Base-by-base conservation (phyloP, 1,140 invertebrate genomes). In the Solenopsis fugax region DNA sequence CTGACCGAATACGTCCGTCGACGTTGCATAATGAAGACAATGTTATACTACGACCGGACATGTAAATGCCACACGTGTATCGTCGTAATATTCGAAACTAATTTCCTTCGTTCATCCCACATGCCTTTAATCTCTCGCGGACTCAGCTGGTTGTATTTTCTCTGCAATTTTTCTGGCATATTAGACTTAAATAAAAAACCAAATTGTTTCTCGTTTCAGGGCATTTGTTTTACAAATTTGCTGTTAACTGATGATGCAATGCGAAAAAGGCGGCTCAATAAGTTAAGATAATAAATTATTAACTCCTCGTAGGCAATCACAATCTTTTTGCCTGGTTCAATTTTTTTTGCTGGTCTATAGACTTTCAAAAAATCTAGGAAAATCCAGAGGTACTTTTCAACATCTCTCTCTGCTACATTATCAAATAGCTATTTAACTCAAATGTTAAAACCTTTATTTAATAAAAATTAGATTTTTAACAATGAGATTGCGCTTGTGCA, bases 11-110 rank as follows among this genome's bases (percentile, higher is more conserved):
- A 41, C 37, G 21, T 9, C 3, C 7, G 7, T 65, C 16, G 6
- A 4, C 9, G 9, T 73, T 54, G 29, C 50, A 37, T 34, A 52
- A n/a, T 77, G 18, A 77, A 77, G 41, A 77, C 41, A 48, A 41
- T 41, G 4, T n/a, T 54, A 5, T 4, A 13, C 48, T 24, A 16
- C 24, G 13, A 4, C 10, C 10, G 34, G n/a, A n/a, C 7, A 2
- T 5, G 10, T 56, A 56, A 75, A 56, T 75, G n/a, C n/a, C 16
- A 34, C 37, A 18, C 10, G 60, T 62, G 13, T 34, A 0, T 54
- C 21, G 3, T 56, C 10, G 16, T 29, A 7, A 73, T 73, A 75
- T 37, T 73, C 2, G 5, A 58, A 75, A 58, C 18, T 29, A 56
- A 41, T 58, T 73, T 18, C 13, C 6, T 29, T 56, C 13, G 18